Conservation (phyloP, 2,888 invertebrate genomes). For the Oeneis ivallda region DNA sequence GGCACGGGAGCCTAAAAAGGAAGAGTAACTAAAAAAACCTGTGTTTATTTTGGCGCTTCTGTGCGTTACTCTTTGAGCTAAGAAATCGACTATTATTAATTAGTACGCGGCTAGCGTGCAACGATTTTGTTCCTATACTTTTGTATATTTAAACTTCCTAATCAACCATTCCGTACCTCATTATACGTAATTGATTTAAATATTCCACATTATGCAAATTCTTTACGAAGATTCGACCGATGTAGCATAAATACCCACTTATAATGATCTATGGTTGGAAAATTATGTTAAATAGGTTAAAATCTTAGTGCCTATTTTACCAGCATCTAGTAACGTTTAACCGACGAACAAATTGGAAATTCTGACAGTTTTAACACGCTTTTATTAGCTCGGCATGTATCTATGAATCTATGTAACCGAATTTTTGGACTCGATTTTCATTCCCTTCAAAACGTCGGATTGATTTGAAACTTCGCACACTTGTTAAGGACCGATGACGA, state of each 20-base stretch:
- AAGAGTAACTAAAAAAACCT: too few relatives aligned
- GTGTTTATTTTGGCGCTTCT: background rate
- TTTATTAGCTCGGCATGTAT: too few relatives aligned
- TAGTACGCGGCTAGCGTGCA: constrained; percentile 50
- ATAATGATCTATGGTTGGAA: background rate
- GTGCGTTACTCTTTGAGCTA: constrained; percentile 49
- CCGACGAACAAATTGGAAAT: too few relatives aligned
- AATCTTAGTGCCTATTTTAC: too few relatives aligned
- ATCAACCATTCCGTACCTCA: constrained; percentile 40
- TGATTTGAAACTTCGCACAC: too few relatives aligned
- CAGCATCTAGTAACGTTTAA: too few relatives aligned
- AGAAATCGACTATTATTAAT: constrained; percentile 58
- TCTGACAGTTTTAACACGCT: too few relatives aligned
- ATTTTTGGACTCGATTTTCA: too few relatives aligned
- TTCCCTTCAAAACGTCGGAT: too few relatives aligned
- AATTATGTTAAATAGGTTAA: background rate
- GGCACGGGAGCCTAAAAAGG: too few relatives aligned
- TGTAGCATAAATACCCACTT: constrained; percentile 30
- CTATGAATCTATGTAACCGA: too few relatives aligned
- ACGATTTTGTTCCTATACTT: constrained; percentile 51
- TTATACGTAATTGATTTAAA: constrained; percentile 38
- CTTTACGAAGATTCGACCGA: constrained; percentile 13
- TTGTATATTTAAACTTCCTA: constrained; percentile 47
- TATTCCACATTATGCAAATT: constrained; percentile 22
- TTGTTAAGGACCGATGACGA: too few relatives aligned